phyloP scores from a whole-genome alignment of 2,888 invertebrate species.

The Coremacera marginata region DNA sequence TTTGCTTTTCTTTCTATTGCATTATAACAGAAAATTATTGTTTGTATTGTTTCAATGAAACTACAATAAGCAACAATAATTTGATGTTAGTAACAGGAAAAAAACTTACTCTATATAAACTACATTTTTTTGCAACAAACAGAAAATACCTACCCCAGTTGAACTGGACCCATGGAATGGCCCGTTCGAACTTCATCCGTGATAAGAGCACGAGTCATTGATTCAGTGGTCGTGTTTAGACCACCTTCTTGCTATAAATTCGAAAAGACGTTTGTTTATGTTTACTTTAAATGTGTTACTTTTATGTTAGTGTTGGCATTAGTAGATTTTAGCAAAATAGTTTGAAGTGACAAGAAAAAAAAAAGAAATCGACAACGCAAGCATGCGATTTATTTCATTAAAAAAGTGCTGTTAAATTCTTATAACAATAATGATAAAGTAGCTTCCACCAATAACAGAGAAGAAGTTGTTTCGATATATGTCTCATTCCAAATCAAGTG shows the following conservation, averaged over 20 bases:
- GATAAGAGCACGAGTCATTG: slow-evolving; percentile 95
- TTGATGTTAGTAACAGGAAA: slow-evolving; percentile 2
- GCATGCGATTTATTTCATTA: slow-evolving; percentile 5
- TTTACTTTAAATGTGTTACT: background rate
- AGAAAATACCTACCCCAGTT: slow-evolving; percentile 87
- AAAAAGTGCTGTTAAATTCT: background rate
- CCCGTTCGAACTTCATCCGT: slow-evolving; percentile 90
- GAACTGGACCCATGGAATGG: slow-evolving; percentile 89
- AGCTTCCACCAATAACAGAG: background rate
- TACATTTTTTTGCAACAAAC: slow-evolving; percentile 17
- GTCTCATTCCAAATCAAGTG: too few relatives aligned
- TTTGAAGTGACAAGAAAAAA: background rate
- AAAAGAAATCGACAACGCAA: background rate
- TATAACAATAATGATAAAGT: background rate
- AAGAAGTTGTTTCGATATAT: background rate
- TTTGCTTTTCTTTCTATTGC: slow-evolving; percentile 11
- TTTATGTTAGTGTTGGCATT: slow-evolving; percentile 12
- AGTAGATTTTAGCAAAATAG: background rate
- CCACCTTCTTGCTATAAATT: slow-evolving; percentile 71
- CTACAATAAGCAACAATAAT: slow-evolving; percentile 16
- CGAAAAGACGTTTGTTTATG: slow-evolving; percentile 48
- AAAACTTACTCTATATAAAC: slow-evolving; percentile 3
- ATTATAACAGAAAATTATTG: slow-evolving; percentile 59
- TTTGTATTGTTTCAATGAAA: slow-evolving; percentile 36
- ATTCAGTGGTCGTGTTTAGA: slow-evolving; percentile 88